Base-by-base conservation (phyloP, 1,140 invertebrate genomes). In the Magallana angulata region DNA sequence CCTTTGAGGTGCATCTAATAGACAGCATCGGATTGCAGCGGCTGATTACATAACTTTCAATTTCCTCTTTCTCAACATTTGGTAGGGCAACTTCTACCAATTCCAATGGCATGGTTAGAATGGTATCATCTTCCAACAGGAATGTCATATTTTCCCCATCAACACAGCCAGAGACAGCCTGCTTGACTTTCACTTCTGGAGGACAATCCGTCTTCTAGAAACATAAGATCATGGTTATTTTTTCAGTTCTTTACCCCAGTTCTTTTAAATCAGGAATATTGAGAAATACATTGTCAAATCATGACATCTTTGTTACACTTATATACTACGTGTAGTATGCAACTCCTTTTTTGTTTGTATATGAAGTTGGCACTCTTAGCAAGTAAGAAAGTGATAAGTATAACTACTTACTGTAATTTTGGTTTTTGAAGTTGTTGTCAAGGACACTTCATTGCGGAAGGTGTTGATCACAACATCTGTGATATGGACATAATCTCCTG, bases 401-500 rank as follows among this genome's bases (percentile, higher is more conserved):
- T 11, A 76, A 76, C 1, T 18, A 76, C 68, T 76, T 76, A 76
- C 68, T 1, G 68, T 16, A 24, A 76, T 76, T 18, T 76, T 76
- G 11, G 68, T 76, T 36, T 36, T 76, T 11, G n/a, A 16, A 3
- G 84, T 88, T 36, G 87, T 82, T n/a, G 16, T 24, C 7, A 88
- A 36, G 11, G 84, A 82, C 30, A 84, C 58, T n/a, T 64, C 57
- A 57, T 88, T 85, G 8, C 30, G 36, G 59, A 56, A 88, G 0
- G 12, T 85, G 80, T 85, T 82, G 9, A 57, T 48, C 0, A 85
- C 59, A 9, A 88, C 71, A 58, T 88, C 84, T 18, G 84, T 88
- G 2, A 88, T 88, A 36, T 82, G 9, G 1, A 88, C 18, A 57
- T 64, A 82, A n/a, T 85, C 84, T 1, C 87, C 87, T 48, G 87